Evolutionary conservation across 2,888 invertebrate species (phyloP).

Genomic region (Hydrotaea cyrtoneurina): DNA sequence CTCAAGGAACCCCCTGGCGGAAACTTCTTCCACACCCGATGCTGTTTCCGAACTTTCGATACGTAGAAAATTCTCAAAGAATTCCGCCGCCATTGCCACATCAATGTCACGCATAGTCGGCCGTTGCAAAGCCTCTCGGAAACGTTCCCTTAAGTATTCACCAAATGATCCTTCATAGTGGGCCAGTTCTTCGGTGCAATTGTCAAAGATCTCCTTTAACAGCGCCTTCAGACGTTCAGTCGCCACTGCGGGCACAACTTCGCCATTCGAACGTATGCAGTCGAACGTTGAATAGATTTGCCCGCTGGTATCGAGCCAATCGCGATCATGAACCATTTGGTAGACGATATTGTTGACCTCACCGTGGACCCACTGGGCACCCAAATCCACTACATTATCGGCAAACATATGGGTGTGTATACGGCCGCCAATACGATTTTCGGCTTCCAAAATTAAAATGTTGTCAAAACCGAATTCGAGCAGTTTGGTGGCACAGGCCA

Average conservation of each 20-base stretch:
- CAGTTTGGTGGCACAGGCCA: conserved; percentile 77
- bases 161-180: conserved; percentile 70
- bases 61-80: conserved; percentile 83
- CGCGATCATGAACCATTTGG: conserved; percentile 80
- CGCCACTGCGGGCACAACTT: conserved; percentile 73
- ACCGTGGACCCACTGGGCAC: conserved; percentile 84
- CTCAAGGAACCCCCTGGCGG: conserved; percentile 84
- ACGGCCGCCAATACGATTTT: conserved; percentile 85
- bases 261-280: conserved; percentile 75
- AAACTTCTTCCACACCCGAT: conserved; percentile 81
- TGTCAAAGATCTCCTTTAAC: conserved; percentile 74
- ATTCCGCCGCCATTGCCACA: conserved; percentile 79
- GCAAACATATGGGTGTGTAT: conserved; percentile 82
- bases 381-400: conserved; percentile 84
- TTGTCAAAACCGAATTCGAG: conserved; percentile 77
- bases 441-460: conserved; percentile 83
- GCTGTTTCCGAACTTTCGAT: conserved; percentile 74
- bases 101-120: conserved; percentile 73
- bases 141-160: conserved; percentile 70
- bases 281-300: conserved; percentile 64
- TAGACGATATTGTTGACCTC: conserved; percentile 84
- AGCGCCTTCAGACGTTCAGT: conserved; percentile 73
- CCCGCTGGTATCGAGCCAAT: conserved; percentile 64
- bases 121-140: conserved; percentile 60
- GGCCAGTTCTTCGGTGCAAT: conserved; percentile 70